A percentile compares a stretch with the other conserved stretches of the same genome.
Evolutionary conservation across 2,797 vertebrate genomes (phyloP).

Genomic region (Typhlichthys subterraneus): DNA sequence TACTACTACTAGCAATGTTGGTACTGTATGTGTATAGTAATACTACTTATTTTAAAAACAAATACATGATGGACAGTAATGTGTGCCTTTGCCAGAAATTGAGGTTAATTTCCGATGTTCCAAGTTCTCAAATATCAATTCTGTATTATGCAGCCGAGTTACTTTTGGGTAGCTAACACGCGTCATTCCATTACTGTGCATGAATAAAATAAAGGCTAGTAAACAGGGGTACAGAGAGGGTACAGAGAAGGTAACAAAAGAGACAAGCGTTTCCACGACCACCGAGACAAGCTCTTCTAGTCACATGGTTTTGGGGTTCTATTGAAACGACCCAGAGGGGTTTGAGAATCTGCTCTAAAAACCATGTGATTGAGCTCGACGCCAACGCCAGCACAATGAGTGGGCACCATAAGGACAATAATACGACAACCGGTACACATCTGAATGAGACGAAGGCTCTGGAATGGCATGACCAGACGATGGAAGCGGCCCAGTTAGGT

Average conservation of each 20-base stretch:
- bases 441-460: slow-evolving; percentile 55
- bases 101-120: too few species aligned
- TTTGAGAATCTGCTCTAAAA: slow-evolving; percentile 27
- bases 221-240: slow-evolving; percentile 50
- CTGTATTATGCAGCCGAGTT: too few species aligned
- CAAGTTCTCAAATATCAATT: too few species aligned
- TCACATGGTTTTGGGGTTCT: slow-evolving; percentile 64
- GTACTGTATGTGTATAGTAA: too few species aligned
- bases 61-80: too few species aligned
- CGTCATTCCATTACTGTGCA: slow-evolving; percentile 36
- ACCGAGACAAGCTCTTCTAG: slow-evolving; percentile 50
- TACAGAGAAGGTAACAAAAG: slow-evolving; percentile 47
- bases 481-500: slow-evolving; percentile 56
- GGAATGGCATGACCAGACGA: slow-evolving; percentile 39
- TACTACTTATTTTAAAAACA: too few species aligned
- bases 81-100: too few species aligned
- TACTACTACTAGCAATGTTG: too few species aligned
- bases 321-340: slow-evolving; percentile 41
- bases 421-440: slow-evolving; percentile 6
- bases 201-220: slow-evolving; percentile 70
- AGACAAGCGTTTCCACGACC: slow-evolving; percentile 64
- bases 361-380: slow-evolving; percentile 36
- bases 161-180: background rate
- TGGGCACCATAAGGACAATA: slow-evolving; percentile 30
- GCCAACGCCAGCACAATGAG: slow-evolving; percentile 64